phyloP scores from a whole-genome alignment of 1,140 invertebrate species.

The Scaptomyza hsui region DNA sequence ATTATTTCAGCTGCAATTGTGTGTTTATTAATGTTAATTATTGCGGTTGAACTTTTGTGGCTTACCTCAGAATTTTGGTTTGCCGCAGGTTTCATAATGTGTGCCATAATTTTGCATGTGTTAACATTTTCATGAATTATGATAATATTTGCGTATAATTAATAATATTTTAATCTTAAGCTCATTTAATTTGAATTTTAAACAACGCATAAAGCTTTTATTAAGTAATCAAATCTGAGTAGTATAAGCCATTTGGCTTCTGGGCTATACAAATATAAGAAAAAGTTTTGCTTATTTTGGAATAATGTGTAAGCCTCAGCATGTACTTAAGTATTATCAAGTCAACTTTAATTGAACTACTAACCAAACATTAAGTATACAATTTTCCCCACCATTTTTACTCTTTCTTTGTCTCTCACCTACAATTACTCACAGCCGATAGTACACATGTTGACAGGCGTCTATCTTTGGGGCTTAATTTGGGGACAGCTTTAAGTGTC shows the following conservation, averaged over 20 bases:
- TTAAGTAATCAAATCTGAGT: neutral
- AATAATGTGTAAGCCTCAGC: too few species aligned
- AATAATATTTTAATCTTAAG: too few species aligned
- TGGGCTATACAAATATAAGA: too few species aligned
- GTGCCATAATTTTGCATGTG: neutral
- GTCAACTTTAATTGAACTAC: neutral
- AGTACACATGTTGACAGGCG: conserved; percentile 66
- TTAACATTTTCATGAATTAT: neutral
- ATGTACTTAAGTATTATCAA: neutral
- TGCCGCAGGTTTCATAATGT: neutral
- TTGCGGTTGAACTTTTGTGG: conserved; percentile 4
- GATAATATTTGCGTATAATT: neutral
- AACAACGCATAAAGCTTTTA: neutral
- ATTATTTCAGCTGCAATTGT: neutral
- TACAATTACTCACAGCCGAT: conserved; percentile 53
- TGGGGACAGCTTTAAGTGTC: conserved; percentile 24
- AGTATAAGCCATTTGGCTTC: neutral
- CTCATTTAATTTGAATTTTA: neutral
- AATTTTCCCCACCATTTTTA: neutral
- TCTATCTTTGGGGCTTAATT: conserved; percentile 32
- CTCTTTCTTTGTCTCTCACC: neutral
- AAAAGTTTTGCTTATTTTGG: too few species aligned
- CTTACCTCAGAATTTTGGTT: neutral
- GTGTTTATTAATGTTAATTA: neutral
- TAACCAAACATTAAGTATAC: neutral